A percentile compares a stretch with the other conserved stretches of the same genome.
phyloP scores from a whole-genome alignment of 2,797 vertebrate genomes.

The Harpagifer antarcticus region DNA sequence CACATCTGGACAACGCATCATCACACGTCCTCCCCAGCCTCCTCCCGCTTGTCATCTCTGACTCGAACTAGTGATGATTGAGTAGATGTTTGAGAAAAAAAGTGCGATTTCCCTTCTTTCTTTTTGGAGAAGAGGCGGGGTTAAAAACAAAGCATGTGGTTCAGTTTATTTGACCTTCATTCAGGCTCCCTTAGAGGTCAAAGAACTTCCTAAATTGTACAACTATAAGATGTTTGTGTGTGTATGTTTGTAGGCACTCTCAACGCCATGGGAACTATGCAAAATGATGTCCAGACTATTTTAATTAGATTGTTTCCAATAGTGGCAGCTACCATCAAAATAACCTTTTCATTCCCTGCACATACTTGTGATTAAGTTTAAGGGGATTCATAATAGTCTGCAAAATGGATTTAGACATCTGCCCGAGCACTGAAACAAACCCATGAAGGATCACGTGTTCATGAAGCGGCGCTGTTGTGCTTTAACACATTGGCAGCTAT shows the following conservation, averaged over 20 bases:
- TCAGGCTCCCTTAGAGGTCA: conserved; percentile 22
- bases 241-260: not conserved
- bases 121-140: not conserved
- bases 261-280: conserved; percentile 41
- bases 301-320: conserved; percentile 43
- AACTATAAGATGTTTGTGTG: conserved; percentile 27
- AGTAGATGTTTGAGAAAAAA: conserved; percentile 7
- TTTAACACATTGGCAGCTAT: conserved; percentile 35
- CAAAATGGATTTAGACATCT: conserved; percentile 13
- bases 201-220: conserved; percentile 17
- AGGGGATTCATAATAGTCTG: conserved; percentile 16
- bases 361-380: conserved; percentile 28
- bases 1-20: conserved; percentile 74
- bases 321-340: conserved; percentile 11
- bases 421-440: conserved; percentile 7
- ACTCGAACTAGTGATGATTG: conserved; percentile 37
- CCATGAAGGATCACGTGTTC: conserved; percentile 35
- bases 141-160: conserved; percentile 45
- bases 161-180: conserved; percentile 43
- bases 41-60: conserved; percentile 38
- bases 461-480: conserved; percentile 22
- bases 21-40: conserved; percentile 36
- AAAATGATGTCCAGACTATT: conserved; percentile 37
- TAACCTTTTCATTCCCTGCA: conserved; percentile 19
- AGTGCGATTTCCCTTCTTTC: conserved; percentile 28